phyloP scores from a whole-genome alignment of 2,888 invertebrate species.

The Drosophila phalerata region DNA sequence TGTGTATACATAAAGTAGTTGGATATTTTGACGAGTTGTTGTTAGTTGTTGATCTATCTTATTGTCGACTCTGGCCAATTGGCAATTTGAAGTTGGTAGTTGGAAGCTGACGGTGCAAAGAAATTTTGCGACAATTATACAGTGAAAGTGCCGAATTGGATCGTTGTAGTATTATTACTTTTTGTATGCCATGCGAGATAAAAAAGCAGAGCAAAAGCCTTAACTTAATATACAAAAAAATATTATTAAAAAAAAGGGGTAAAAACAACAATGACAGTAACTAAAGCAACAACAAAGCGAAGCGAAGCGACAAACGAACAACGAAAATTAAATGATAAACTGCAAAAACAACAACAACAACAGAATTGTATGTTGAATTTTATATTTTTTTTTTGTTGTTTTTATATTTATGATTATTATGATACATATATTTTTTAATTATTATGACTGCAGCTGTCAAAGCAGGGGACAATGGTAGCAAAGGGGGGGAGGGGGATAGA shows the following conservation, averaged over 20 bases:
- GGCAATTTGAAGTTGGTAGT: conserved; percentile 5
- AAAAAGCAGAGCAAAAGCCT: conserved; percentile 19
- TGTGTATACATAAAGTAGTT: neutral
- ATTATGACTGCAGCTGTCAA: conserved; percentile 2
- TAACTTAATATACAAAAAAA: conserved; percentile 8
- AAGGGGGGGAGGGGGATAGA: neutral
- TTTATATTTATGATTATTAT: conserved; percentile 29
- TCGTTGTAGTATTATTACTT: conserved; percentile 52
- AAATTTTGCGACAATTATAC: conserved; percentile 76
- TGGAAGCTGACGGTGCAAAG: conserved; percentile 42
- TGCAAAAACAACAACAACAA: conserved; percentile 22
- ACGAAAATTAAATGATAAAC: conserved; percentile 32
- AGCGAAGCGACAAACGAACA: conserved; percentile 18
- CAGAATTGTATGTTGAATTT: conserved; percentile 41
- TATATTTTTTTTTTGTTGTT: conserved; percentile 36
- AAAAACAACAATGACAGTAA: neutral
- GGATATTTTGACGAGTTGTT: conserved; percentile 5
- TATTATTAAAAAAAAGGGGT: conserved; percentile 1
- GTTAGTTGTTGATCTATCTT: conserved; percentile 24
- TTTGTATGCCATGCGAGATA: conserved; percentile 27
- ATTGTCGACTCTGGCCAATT: conserved; percentile 21
- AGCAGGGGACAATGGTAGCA: neutral
- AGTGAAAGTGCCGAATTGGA: conserved; percentile 70
- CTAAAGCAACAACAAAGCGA: conserved; percentile 14
- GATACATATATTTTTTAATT: conserved; percentile 11